Evolutionary conservation across 2,113 vertebrate species (phyloP).

Genomic region (Arvicanthis niloticus): DNA sequence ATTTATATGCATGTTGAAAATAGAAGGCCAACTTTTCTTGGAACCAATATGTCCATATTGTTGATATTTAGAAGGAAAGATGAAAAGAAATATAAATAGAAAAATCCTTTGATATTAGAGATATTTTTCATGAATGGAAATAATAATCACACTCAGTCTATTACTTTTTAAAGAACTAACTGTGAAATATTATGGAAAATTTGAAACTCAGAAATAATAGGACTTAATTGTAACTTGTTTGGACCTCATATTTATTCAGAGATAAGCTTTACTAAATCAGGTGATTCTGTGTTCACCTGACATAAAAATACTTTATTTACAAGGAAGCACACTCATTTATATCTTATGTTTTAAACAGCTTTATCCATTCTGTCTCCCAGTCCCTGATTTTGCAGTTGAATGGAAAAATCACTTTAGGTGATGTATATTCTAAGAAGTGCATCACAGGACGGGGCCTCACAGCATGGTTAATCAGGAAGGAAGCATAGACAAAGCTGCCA

Average conservation of each 20-base stretch:
- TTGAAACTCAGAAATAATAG: neutral
- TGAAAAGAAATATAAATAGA: constrained; percentile 73
- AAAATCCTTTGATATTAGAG: constrained; percentile 46
- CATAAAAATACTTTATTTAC: neutral
- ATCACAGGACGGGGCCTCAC: too few relatives aligned
- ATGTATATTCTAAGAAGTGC: neutral
- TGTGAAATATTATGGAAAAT: neutral
- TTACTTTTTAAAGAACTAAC: neutral
- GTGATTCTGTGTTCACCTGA: neutral
- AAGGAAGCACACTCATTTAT: neutral
- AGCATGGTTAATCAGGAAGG: too few relatives aligned
- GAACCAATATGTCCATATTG: constrained; percentile 63
- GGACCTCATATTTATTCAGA: neutral
- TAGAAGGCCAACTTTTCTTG: constrained; percentile 57
- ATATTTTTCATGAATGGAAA: constrained; percentile 21
- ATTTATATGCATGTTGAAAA: constrained; percentile 71
- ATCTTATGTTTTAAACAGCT: neutral
- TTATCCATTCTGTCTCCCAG: neutral
- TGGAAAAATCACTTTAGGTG: too few relatives aligned
- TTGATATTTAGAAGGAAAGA: constrained; percentile 59
- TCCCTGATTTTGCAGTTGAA: neutral
- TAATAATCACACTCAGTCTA: neutral
- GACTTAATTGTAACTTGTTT: neutral
- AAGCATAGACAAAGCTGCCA: neutral
- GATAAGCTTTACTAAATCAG: neutral